Percentiles rank a stretch among this genome's conserved stretches.
phyloP scores from a whole-genome alignment of 2,113 vertebrate species.

The Heteronetta atricapilla region DNA sequence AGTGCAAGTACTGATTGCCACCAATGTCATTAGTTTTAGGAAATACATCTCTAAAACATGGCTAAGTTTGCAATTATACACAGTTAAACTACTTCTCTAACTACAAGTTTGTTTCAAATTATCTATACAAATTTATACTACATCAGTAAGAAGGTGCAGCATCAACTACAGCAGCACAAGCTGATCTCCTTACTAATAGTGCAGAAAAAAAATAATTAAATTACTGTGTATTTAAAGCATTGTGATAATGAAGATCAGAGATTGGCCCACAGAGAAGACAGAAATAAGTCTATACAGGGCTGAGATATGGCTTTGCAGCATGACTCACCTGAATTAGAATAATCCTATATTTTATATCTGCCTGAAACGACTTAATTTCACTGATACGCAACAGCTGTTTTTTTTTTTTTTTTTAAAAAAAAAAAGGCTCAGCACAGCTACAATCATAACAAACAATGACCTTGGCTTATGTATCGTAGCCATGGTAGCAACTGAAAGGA shows the following conservation, averaged over 20 bases:
- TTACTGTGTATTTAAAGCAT: not conserved
- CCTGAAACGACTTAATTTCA: slow-evolving; percentile 34
- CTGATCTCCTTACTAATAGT: not conserved
- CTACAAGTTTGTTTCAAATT: not conserved
- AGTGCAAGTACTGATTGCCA: not conserved
- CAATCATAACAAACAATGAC: slow-evolving; percentile 57
- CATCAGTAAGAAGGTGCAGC: not conserved
- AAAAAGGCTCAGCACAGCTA: not conserved
- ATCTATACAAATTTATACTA: not conserved
- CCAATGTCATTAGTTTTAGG: slow-evolving; percentile 2
- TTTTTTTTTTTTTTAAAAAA: too few species aligned
- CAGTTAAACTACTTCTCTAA: not conserved
- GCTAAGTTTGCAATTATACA: not conserved
- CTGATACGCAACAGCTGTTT: slow-evolving; percentile 23
- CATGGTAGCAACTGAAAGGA: slow-evolving; percentile 54
- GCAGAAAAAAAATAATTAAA: not conserved
- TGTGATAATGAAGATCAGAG: not conserved
- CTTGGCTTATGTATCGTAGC: slow-evolving; percentile 52
- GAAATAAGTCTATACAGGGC: not conserved
- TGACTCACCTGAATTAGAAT: slow-evolving; percentile 15
- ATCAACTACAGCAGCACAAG: not conserved
- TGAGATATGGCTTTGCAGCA: not conserved
- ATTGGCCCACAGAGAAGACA: not conserved
- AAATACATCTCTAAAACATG: not conserved
- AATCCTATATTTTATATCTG: slow-evolving; percentile 1